These are phyloP conservation scores for Pogona vitticeps DNA, from an alignment of 2,113 vertebrate species.

Conservation along the genomic window DNA sequence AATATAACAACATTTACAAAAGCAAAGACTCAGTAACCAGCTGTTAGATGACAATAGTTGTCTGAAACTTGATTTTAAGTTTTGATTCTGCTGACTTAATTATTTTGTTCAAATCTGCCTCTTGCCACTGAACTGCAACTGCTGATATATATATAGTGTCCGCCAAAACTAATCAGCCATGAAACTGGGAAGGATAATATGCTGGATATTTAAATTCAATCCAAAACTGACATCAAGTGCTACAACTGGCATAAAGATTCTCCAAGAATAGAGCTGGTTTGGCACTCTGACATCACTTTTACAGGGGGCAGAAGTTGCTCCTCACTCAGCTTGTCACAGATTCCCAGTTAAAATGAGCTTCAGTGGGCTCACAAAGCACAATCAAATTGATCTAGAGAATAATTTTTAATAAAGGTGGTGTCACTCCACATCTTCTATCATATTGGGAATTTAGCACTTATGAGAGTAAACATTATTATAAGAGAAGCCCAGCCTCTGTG, in stretches of 20 bases:
- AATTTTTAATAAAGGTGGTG: accelerated
- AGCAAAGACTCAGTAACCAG: constrained; percentile 53
- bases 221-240: constrained; percentile 31
- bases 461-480: neutral
- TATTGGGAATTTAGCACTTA: neutral
- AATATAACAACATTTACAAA: constrained; percentile 58
- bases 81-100: constrained; percentile 45
- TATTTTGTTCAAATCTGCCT: constrained; percentile 25
- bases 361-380: neutral
- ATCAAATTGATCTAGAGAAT: neutral
- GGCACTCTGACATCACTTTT: constrained; percentile 22
- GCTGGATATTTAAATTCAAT: constrained; percentile 33
- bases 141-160: constrained; percentile 23
- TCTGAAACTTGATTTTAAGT: constrained; percentile 41
- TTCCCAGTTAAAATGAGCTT: neutral
- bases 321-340: neutral
- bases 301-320: neutral
- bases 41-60: constrained; percentile 59
- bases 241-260: neutral
- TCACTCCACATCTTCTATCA: neutral
- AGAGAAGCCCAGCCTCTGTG: neutral
- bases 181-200: constrained; percentile 5
- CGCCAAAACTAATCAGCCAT: constrained; percentile 46
- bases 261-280: constrained; percentile 46
- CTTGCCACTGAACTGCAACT: constrained; percentile 10